Base-by-base conservation (phyloP, 2,888 invertebrate species). In the Acleris emargana region DNA sequence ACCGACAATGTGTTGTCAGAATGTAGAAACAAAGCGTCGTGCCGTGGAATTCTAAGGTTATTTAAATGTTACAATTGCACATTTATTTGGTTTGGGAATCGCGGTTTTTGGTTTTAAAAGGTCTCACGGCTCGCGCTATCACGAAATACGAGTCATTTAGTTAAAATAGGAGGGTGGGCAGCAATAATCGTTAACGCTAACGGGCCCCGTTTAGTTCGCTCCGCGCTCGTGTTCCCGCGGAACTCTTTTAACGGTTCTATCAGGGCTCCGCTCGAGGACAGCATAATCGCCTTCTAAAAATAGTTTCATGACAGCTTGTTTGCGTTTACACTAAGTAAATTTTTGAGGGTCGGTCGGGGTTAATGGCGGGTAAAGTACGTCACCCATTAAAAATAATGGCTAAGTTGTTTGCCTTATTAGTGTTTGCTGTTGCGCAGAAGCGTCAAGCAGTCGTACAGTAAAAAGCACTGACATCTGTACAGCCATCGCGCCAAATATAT, bases 141-240 rank as follows among this genome's bases (percentile, higher is more conserved):
- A 79, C 80, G 80, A 85, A 83, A 84, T 80, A 85, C 76, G 81
- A 78, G 78, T 82, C 82, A 80, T 83, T 84, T 84, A 84, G 74
- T 78, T 78, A 82, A 81, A 86, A 82, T 83, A 83, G 81, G 81
- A 75, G 77, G 73, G 76, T 71, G 75, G 73, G 77, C 72, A 72
- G 82, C 83, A 82, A 84, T 89, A 87, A 87, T 82, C 85, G 85
- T 88, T 89, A 86, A 80, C 82, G 80, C 69, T 84, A 86, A 88
- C 81, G 77, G 78, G 70, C 72, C 68, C 71, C 82, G 82, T 82
- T 87, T 84, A 82, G 81, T 80, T 79, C 72, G 72, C 77, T 73
- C 38, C 78, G 73, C 69, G 74, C 75, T 71, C 77, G 78, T 76
- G 81, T 82, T 83, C 81, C 79, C 78, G 72, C 63, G 62, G 72